phyloP scores from a whole-genome alignment of 92 coral and sea anemone genomes.

The Montipora capitata region DNA sequence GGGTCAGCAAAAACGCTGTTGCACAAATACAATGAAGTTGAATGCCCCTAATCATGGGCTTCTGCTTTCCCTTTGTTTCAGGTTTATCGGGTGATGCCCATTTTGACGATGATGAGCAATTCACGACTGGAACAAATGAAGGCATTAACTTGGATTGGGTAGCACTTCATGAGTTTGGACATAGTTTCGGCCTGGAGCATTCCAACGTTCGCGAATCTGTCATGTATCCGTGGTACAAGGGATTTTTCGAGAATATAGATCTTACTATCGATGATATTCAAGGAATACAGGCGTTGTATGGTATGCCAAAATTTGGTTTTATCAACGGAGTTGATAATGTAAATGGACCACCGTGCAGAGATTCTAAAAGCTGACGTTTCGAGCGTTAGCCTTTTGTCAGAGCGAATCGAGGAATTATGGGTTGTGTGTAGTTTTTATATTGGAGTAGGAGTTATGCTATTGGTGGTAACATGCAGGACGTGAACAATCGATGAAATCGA shows the following conservation, averaged over 20 bases:
- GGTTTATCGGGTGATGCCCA: slow-evolving; percentile 88
- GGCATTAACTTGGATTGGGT: slow-evolving; percentile 95
- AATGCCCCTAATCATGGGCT: no score
- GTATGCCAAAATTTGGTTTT: slow-evolving; percentile 37
- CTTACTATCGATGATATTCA: slow-evolving; percentile 79
- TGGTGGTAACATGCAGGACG: no score
- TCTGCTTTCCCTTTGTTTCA: not conserved
- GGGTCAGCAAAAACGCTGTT: no score
- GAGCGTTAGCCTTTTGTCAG: no score
- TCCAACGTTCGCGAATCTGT: slow-evolving; percentile 81
- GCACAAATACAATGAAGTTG: no score
- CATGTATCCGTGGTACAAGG: slow-evolving; percentile 96
- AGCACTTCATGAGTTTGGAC: slow-evolving; percentile 93
- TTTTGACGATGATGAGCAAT: slow-evolving; percentile 79
- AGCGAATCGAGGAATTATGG: no score
- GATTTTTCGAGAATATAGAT: slow-evolving; percentile 73
- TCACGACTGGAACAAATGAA: slow-evolving; percentile 55
- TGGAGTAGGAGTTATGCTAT: no score
- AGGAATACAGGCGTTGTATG: slow-evolving; percentile 84
- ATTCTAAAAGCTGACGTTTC: no score
- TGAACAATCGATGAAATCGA: no score
- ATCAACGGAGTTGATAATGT: no score
- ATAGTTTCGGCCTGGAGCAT: slow-evolving; percentile 88
- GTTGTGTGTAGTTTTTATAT: no score
- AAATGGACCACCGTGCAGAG: no score